These are phyloP conservation scores for Cyclargus thomasi DNA, from an alignment of 1,140 invertebrate genomes.

Conservation along the genomic window DNA sequence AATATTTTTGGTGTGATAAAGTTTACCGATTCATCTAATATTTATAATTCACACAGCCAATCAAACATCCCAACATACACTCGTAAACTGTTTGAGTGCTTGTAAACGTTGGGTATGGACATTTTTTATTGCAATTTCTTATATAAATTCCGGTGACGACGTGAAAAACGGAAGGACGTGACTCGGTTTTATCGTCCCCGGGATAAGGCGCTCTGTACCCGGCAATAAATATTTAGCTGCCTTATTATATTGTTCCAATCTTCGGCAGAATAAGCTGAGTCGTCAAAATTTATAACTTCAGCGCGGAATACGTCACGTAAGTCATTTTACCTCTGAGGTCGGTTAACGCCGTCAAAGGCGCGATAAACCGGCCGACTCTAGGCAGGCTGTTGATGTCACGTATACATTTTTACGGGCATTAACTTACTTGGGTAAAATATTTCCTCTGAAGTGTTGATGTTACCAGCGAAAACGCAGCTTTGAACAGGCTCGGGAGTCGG, in stretches of 20 bases:
- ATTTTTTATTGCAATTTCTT: slow-evolving; percentile 13
- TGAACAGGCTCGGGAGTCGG: no score
- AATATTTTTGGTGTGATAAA: no score
- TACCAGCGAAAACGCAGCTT: no score
- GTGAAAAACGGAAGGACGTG: slow-evolving; percentile 10
- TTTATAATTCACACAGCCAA: neutral
- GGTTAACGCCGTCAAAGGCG: neutral
- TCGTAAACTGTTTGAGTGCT: neutral
- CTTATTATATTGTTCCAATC: slow-evolving; percentile 10
- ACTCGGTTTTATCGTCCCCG: slow-evolving; percentile 1
- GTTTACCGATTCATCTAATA: no score
- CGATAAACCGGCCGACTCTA: no score
- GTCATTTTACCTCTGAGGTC: neutral
- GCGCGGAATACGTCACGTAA: neutral
- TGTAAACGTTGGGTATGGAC: slow-evolving; percentile 6
- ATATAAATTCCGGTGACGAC: slow-evolving; percentile 4
- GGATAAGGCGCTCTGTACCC: neutral
- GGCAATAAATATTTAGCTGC: slow-evolving; percentile 4
- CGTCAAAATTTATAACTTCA: neutral
- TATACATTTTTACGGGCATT: no score
- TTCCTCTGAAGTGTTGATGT: no score
- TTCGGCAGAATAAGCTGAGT: neutral
- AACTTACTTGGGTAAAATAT: no score
- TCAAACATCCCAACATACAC: neutral
- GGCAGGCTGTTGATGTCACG: no score